Base-by-base conservation (phyloP, 1,140 invertebrate genomes). In the Heliconius congener region DNA sequence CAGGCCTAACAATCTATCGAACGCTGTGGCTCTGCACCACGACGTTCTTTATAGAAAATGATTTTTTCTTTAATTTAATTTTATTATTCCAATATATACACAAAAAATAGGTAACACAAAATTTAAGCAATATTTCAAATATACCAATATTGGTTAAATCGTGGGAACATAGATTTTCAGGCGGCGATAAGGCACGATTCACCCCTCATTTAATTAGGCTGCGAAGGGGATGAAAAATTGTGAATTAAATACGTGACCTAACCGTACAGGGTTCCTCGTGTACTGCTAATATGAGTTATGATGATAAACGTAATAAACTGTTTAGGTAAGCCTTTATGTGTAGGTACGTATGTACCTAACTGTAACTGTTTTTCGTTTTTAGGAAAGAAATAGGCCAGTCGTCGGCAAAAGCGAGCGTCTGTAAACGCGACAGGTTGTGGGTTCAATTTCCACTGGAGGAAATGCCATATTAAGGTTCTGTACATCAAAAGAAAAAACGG, bases 221-320 rank as follows among this genome's bases (percentile, higher is more conserved):
- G 76, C 73, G 71, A 80, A 82, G 74, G 79, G 83, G 60, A n/a
- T 81, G 83, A 83, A 84, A 85, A 84, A 85, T 78, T 81, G 83
- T 79, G 72, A 55, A 66, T 66, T 66, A 66, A 74, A 76, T 73
- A 82, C 79, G 72, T 79, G 73, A 79, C 81, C 83, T 82, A 81
- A 82, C 79, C 66, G 55, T 77, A 19, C 23, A 8, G 50, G 27
- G 50, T 27, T 66, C 23, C 27, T 66, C 60, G 60, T 23, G 60
- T 30, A 3, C 60, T 66, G 60, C 11, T 66, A 30, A 66, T 66
- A 66, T 66, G 60, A 66, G 60, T 66, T 66, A 66, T 66, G 60
- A 66, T 66, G 60, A 66, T 66, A 66, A 27, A 66, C 27, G 27
- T 27, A 66, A 66, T 66, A 16, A 30, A 30, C 60, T 66, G 60